Conservation (phyloP, 2,113 vertebrate genomes). For the Osmerus mordax region DNA sequence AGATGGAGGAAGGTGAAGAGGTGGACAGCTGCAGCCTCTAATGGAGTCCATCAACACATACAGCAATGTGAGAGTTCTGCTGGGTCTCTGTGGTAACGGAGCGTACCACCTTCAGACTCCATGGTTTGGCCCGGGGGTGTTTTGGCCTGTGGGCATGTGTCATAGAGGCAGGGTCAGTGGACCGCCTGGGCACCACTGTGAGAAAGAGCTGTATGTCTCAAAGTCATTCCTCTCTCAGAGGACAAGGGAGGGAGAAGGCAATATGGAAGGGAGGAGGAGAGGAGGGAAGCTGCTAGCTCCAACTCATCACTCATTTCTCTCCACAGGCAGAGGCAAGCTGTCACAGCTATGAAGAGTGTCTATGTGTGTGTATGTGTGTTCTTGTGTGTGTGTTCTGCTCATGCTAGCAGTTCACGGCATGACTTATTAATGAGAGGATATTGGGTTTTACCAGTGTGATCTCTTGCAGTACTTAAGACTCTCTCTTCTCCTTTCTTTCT, state of each 20-base stretch:
- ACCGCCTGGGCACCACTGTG: background rate
- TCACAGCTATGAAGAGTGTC: conserved; percentile 19
- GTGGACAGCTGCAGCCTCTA: conserved; percentile 11
- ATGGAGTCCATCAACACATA: conserved; percentile 14
- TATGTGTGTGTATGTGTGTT: conserved; percentile 9
- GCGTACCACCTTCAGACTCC: background rate
- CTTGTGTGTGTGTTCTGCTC: conserved; percentile 19
- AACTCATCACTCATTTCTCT: conserved; percentile 40
- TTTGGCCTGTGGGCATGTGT: conserved; percentile 7
- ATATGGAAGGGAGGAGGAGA: conserved; percentile 10
- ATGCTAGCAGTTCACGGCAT: conserved; percentile 33
- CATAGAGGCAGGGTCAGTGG: conserved; percentile 10
- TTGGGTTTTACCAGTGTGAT: conserved; percentile 45
- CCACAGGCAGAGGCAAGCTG: conserved; percentile 39
- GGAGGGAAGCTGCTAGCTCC: conserved; percentile 18
- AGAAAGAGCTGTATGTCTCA: conserved; percentile 25
- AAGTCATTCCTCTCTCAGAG: conserved; percentile 24
- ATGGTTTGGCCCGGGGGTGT: conserved; percentile 6
- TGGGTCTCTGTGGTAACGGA: conserved; percentile 8
- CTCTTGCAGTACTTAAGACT: conserved; percentile 53
- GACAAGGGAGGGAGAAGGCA: conserved; percentile 6
- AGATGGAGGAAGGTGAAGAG: conserved; percentile 12
- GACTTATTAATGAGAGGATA: conserved; percentile 59
- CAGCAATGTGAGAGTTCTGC: background rate
- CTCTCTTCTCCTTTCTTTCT: conserved; percentile 64